Conservation (phyloP, 2,888 invertebrate genomes). For the Phlogophora meticulosa region DNA sequence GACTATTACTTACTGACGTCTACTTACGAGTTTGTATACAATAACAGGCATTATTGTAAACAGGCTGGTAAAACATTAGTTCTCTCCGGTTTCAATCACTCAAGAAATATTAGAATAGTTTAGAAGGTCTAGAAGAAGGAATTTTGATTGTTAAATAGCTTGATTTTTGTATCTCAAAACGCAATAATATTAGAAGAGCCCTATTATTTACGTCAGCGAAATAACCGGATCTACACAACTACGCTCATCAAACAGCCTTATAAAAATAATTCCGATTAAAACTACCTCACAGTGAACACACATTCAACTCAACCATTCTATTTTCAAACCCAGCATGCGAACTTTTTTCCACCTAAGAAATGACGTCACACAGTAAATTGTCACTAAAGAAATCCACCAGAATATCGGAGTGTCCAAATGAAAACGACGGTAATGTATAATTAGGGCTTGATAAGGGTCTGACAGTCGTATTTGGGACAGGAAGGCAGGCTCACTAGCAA, state of each 20-base stretch:
- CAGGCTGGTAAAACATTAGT: too few relatives aligned
- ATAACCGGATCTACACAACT: too few relatives aligned
- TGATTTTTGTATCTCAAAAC: too few relatives aligned
- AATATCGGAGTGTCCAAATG: slow-evolving; percentile 81
- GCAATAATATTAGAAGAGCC: too few relatives aligned
- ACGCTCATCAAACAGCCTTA: not conserved
- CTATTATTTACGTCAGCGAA: too few relatives aligned
- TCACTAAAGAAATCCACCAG: slow-evolving; percentile 76
- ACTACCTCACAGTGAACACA: not conserved
- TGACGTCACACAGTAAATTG: slow-evolving; percentile 66
- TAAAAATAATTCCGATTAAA: not conserved
- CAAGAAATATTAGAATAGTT: too few relatives aligned
- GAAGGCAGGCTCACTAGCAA: slow-evolving; percentile 80
- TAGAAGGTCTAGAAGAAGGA: too few relatives aligned
- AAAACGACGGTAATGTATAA: slow-evolving; percentile 89
- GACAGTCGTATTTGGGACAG: slow-evolving; percentile 88
- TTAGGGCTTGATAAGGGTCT: slow-evolving; percentile 89
- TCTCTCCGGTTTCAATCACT: too few relatives aligned
- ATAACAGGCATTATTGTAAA: too few relatives aligned
- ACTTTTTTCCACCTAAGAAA: slow-evolving; percentile 37
- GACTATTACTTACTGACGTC: not conserved
- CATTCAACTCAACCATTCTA: slow-evolving; percentile 14
- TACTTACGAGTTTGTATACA: too few relatives aligned
- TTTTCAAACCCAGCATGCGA: slow-evolving; percentile 43
- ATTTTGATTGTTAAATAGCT: too few relatives aligned